Evolutionary conservation across 2,113 vertebrate species (phyloP), one percentile per base, ranked within the genome.

Genomic region (Cephalophus harveyi): DNA sequence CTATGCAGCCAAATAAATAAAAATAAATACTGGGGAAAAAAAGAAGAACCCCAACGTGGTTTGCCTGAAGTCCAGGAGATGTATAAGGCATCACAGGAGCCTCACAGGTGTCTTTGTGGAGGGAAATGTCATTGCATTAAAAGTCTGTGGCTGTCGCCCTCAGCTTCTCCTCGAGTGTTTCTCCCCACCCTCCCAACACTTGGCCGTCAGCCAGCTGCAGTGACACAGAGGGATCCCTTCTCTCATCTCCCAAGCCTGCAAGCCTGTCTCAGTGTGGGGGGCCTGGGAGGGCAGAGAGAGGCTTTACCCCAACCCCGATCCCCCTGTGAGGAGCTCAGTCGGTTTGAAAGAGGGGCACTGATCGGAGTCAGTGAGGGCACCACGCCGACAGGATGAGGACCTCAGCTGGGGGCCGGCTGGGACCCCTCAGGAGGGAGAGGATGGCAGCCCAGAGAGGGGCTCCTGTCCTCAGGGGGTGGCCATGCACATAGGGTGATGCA

Each of bases 281-380:
- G 4, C 14, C 54, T 21, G 21, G 28, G 33, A 60, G 6, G 12
- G 27, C 30, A 15, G 36, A 85, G 9, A 23, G 30, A 12, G 12
- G 13, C 27, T 48, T 6, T 2, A 6, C 50, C 19, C 27, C 33
- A 57, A 30, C 6, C 9, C 23, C 0, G 2, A 0, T 36, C 15
- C 12, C 21, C 1, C 17, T 17, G 4, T 13, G 21, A 85, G 55
- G 21, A 15, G 16, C 15, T n/a, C 52, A 21, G 36, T 43, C 12
- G 5, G 27, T 21, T 60, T 28, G 55, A 79, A 89, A 62, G 52
- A 76, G 6, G 28, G 30, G 3, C 12, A 23, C 12, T 10, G 30
- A 3, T 25, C 3, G 10, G 50, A 12, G 43, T 4, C n/a, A 67
- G 10, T 57, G 7, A 62, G 5, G 36, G 9, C 27, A 59, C 2